A percentile compares a stretch with the other conserved stretches of the same genome.
These are phyloP conservation scores for Hippasteria phrygiana DNA, from an alignment of 53 echinoderm and acorn worm species.

Conservation along the genomic window DNA sequence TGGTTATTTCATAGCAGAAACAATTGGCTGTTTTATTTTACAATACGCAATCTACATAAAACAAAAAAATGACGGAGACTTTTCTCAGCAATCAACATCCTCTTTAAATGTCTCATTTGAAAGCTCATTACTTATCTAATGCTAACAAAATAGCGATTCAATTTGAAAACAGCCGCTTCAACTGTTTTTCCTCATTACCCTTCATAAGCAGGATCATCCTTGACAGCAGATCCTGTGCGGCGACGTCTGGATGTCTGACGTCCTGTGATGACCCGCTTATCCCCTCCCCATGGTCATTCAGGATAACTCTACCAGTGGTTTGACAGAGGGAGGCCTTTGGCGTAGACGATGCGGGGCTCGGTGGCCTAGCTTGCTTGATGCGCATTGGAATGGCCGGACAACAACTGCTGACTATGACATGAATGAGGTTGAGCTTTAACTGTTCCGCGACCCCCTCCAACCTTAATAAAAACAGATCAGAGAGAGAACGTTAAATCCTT, in stretches of 20 bases:
- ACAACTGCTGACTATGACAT: constrained; percentile 92
- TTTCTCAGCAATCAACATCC: too few relatives aligned
- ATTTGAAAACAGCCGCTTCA: too few relatives aligned
- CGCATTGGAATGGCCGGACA: constrained; percentile 82
- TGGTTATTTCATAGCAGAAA: too few relatives aligned
- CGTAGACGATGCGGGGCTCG: not conserved
- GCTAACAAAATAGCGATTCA: too few relatives aligned
- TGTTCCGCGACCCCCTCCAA: constrained; percentile 89
- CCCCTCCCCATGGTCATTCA: constrained; percentile 76
- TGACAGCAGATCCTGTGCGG: constrained; percentile 81
- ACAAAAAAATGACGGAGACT: too few relatives aligned
- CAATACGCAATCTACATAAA: too few relatives aligned
- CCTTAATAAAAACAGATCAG: constrained; percentile 55
- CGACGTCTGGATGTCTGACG: constrained; percentile 73
- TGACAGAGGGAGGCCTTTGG: not conserved
- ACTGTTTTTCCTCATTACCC: constrained; percentile 67
- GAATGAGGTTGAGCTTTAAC: constrained; percentile 87
- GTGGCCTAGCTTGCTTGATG: constrained; percentile 8
- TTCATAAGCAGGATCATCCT: constrained; percentile 86
- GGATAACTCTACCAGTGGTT: constrained; percentile 57
- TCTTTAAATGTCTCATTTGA: too few relatives aligned
- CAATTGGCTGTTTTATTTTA: too few relatives aligned
- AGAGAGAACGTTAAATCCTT: too few relatives aligned
- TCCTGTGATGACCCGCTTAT: constrained; percentile 43
- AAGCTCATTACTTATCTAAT: too few relatives aligned